Percentiles rank a stretch among this genome's conserved stretches.
phyloP scores from a whole-genome alignment of 2,797 vertebrate genomes.

The Buphagus erythrorhynchus region DNA sequence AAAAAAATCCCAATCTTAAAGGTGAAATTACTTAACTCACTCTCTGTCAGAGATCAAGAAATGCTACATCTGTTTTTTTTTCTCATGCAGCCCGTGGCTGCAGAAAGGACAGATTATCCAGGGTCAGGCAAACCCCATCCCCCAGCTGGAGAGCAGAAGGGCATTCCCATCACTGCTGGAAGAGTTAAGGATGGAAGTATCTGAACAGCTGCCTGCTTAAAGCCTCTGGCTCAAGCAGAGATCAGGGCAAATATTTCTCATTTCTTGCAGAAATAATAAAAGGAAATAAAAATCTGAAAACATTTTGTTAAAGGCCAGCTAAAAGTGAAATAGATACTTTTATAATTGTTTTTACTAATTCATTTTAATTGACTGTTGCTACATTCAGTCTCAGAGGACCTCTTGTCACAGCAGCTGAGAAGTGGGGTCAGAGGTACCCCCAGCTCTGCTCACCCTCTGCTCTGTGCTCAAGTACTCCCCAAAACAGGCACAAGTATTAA shows the following conservation, averaged over 20 bases:
- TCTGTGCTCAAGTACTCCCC: background rate
- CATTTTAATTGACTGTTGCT: background rate
- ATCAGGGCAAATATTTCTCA: background rate
- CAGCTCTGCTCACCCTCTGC: background rate
- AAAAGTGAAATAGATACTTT: background rate
- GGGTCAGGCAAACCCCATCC: background rate
- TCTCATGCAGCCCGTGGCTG: accelerated
- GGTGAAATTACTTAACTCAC: background rate
- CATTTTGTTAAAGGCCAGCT: background rate
- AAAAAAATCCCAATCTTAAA: background rate
- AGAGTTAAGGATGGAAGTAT: background rate
- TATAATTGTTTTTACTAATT: background rate
- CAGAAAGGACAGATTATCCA: background rate
- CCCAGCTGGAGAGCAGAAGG: background rate
- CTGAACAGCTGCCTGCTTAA: background rate
- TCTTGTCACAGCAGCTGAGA: background rate
- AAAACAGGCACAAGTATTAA: background rate
- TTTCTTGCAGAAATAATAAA: background rate
- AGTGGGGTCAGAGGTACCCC: background rate
- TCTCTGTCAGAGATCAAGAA: background rate
- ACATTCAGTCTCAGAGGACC: background rate
- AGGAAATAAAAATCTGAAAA: background rate
- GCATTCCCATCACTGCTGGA: background rate
- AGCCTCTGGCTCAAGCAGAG: background rate
- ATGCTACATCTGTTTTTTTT: background rate